Conservation (phyloP, 2,797 vertebrate genomes). For the Cacajao melanocephalus region DNA sequence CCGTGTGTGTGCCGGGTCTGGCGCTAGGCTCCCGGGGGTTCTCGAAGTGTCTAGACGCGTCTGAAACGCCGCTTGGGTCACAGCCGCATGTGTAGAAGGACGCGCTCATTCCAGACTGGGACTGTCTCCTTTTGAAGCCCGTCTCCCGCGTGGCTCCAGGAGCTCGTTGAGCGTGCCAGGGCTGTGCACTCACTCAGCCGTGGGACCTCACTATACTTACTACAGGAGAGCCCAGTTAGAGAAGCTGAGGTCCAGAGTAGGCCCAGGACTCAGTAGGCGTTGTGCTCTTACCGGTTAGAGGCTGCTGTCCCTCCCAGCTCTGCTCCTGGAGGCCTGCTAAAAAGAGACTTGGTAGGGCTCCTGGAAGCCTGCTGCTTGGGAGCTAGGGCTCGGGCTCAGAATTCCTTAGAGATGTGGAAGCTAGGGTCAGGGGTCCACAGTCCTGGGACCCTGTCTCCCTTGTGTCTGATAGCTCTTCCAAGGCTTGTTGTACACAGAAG, state of each 20-base stretch:
- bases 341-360: not conserved
- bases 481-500: not conserved
- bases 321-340: not conserved
- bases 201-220: rapidly evolving
- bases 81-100: too few species aligned
- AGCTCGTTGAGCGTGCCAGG: not conserved
- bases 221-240: not conserved
- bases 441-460: not conserved
- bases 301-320: not conserved
- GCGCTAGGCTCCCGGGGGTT: not conserved
- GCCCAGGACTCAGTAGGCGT: not conserved
- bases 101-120: not conserved
- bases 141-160: not conserved
- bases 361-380: rapidly evolving
- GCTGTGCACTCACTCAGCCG: too few species aligned
- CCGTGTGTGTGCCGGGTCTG: not conserved
- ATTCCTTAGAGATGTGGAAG: not conserved
- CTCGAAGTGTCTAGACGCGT: not conserved
- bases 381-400: rapidly evolving
- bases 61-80: rapidly evolving
- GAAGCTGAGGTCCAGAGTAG: not conserved
- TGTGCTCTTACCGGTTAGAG: not conserved
- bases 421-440: not conserved
- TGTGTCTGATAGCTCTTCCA: not conserved
- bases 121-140: not conserved